Evolutionary conservation across 2,113 vertebrate genomes (phyloP), one percentile per base, ranked within the genome.

Genomic region (Columba livia): DNA sequence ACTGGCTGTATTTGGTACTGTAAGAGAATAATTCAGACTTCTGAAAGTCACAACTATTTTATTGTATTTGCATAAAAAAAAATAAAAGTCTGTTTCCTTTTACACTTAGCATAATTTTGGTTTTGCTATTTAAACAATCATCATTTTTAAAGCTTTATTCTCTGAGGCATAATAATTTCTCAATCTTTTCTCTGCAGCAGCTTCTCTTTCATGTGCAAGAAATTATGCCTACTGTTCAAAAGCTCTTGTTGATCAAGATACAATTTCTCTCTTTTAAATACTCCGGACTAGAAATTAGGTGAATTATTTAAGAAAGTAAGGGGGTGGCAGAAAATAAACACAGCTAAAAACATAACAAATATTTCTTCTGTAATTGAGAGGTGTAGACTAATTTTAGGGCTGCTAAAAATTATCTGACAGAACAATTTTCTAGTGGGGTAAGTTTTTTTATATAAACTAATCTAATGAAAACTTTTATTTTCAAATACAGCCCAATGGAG

Each of bases 1-100:
- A 81, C 97, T 99, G 98, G 97, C 66, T 94, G 89, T 19, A 74
- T 60, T 67, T 56, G 98, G 98, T 97, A 98, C 83, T 97, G 95
- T 88, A 34, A 74, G 53, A 38, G 25, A 80, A 16, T 44, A 91
- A 51, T 67, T 65, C 34, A 94, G 47, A 75, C 38, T 81, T n/a
- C 20, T 87, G 31, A 3, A 75, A 93, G 32, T 34, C 70, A 80
- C 10, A 25, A 42, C 34, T 91, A 32, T 56, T 71, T 83, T 24
- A 87, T 64, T 92, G 61, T 5, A 67, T 65, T 69, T 89, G 21
- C 66, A 69, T 6, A 9, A 64, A 64, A 57, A 5, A 34, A 25
- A 28, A 28, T n/a, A 54, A 48, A 56, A 12, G 15, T 18, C 8
- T 3, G 5, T 61, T 89, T 53, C 40, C 5, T 85, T 88, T 72